Evolutionary conservation across 2,888 invertebrate genomes (phyloP).

Genomic region (Dryadula phaetusa): DNA sequence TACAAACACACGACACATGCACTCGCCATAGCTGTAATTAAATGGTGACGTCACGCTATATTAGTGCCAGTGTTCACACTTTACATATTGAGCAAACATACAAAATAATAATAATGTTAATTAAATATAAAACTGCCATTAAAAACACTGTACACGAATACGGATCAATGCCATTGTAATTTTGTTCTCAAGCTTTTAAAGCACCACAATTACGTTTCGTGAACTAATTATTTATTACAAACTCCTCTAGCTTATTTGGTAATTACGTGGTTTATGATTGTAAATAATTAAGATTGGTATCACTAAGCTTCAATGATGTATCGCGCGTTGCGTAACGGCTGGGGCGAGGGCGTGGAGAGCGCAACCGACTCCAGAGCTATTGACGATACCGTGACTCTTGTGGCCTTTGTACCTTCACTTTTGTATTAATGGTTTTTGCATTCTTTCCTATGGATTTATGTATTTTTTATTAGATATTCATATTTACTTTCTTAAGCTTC

Average conservation of each 20-base stretch:
- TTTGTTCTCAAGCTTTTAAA: background rate
- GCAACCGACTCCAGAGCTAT: conserved; percentile 22
- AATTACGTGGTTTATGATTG: conserved; percentile 3
- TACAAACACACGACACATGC: background rate
- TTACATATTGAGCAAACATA: no score
- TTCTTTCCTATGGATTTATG: background rate
- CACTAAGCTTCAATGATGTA: background rate
- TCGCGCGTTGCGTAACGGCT: background rate
- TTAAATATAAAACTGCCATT: background rate
- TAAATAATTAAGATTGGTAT: conserved; percentile 21
- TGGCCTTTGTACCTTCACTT: conserved; percentile 31
- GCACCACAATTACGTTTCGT: background rate
- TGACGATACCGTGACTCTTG: conserved; percentile 15
- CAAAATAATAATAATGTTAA: no score
- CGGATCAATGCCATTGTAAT: background rate
- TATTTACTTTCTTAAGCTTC: background rate
- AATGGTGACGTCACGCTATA: no score
- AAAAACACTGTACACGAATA: background rate
- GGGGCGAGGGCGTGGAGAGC: conserved; percentile 14
- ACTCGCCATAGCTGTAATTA: background rate
- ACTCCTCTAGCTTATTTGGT: background rate
- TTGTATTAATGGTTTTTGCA: conserved; percentile 1
- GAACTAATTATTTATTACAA: conserved; percentile 12
- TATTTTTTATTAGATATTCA: background rate
- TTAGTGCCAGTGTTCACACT: no score